These are phyloP conservation scores for Nesogale talazaci DNA, from an alignment of 2,113 vertebrate genomes.

Conservation along the genomic window DNA sequence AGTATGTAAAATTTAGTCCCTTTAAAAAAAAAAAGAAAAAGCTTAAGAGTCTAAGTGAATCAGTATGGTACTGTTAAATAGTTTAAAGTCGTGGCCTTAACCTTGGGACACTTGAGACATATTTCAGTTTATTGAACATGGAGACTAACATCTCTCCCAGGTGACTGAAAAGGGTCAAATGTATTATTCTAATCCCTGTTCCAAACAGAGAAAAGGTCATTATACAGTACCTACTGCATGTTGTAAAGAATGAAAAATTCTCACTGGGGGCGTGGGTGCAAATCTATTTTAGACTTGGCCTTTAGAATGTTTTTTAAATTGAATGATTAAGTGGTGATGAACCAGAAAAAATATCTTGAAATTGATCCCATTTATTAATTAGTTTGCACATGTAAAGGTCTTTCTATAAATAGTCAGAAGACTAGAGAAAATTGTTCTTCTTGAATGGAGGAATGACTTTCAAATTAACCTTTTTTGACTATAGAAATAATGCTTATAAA, in stretches of 20 bases:
- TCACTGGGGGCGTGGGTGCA: slow-evolving; percentile 87
- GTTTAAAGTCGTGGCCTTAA: slow-evolving; percentile 89
- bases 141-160: slow-evolving; percentile 88
- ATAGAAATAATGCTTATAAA: slow-evolving; percentile 77
- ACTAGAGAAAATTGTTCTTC: slow-evolving; percentile 84
- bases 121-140: slow-evolving; percentile 90
- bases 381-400: slow-evolving; percentile 89
- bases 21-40: slow-evolving; percentile 28
- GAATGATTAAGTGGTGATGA: slow-evolving; percentile 89
- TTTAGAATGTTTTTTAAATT: slow-evolving; percentile 89
- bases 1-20: slow-evolving; percentile 80
- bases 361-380: slow-evolving; percentile 90
- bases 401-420: slow-evolving; percentile 87
- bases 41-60: slow-evolving; percentile 82
- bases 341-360: slow-evolving; percentile 85
- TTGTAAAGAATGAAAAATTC: slow-evolving; percentile 89
- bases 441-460: slow-evolving; percentile 78
- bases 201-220: slow-evolving; percentile 91
- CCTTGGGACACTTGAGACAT: slow-evolving; percentile 87
- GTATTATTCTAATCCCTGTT: slow-evolving; percentile 92
- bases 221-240: slow-evolving; percentile 85
- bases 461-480: slow-evolving; percentile 81
- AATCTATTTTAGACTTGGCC: slow-evolving; percentile 89
- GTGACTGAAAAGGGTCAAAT: slow-evolving; percentile 90
- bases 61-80: slow-evolving; percentile 86